A percentile compares a stretch with the other conserved stretches of the same genome.
These are phyloP conservation scores for Lamellibrachia luymesi DNA, from an alignment of 1,140 invertebrate genomes.

Conservation along the genomic window DNA sequence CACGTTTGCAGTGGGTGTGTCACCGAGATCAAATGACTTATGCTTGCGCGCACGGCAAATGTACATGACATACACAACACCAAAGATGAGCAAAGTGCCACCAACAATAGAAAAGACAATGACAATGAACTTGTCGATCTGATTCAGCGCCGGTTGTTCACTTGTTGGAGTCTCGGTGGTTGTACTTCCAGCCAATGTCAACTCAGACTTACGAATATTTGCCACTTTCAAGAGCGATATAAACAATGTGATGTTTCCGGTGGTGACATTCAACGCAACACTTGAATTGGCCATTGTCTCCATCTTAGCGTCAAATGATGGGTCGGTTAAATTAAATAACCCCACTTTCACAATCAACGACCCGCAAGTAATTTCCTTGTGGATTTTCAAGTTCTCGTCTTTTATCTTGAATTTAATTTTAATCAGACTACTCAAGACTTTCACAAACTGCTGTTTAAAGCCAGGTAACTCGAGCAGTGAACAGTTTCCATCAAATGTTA, in stretches of 20 bases:
- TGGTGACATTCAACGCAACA: background rate
- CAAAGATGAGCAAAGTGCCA: background rate
- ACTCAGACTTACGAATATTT: background rate
- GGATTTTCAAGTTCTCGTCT: background rate
- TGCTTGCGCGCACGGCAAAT: background rate
- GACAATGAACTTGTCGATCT: background rate
- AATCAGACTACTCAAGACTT: background rate
- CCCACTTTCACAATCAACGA: background rate
- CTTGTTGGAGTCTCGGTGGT: background rate
- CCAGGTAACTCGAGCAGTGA: background rate
- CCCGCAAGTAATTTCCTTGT: background rate
- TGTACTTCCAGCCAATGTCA: background rate
- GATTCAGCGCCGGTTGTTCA: background rate
- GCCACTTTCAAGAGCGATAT: background rate
- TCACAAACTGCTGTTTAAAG: background rate
- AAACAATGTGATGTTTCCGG: background rate
- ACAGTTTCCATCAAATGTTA: background rate
- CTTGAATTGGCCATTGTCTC: background rate
- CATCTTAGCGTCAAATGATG: background rate
- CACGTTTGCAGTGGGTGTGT: background rate
- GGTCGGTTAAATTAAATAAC: background rate
- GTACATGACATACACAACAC: background rate
- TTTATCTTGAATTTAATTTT: background rate
- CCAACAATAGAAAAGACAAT: background rate
- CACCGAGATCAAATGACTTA: background rate